Base-by-base conservation (phyloP, 2,797 vertebrate genomes). In the Cygnus olor region DNA sequence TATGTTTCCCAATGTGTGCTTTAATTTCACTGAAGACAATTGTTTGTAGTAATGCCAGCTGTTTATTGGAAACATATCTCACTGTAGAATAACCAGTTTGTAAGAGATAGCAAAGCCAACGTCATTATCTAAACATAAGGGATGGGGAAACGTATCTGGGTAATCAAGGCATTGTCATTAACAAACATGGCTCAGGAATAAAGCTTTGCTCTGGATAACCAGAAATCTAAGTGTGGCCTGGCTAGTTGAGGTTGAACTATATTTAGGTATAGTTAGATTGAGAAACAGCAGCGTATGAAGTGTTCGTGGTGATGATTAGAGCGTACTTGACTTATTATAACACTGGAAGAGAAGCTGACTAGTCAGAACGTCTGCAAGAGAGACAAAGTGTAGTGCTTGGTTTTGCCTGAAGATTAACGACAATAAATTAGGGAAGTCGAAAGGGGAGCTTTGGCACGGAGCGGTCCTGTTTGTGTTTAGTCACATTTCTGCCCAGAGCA, bases 191-290 rank as follows among this genome's bases (percentile, higher is more conserved):
- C 72, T 85, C 16, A 5, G 24, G 30, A 80, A n/a, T 51, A 65
- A 65, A 87, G 57, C 54, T 79, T 58, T 93, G 65, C 24, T 88
- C 93, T 64, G 77, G 61, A 82, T 85, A 94, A 90, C 17, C 73
- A 83, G 89, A 57, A 76, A n/a, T 71, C 34, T 42, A 25, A 93
- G 82, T 4, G 38, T 65, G 82, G 65, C 69, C 8, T 22, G 56
- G 66, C 84, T 89, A 71, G 73, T 53, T 95, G 88, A 95, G 69
- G 68, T 87, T 71, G 57, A 80, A 18, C 83, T 93, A n/a, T 90
- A 69, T 93, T 89, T 91, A 90, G 87, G 44, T 47, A 66, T 36
- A 84, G 78, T 84, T 85, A 69, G 66, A 57, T 3, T 63, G 88
- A 88, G 81, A 53, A 90, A 21, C 19, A 63, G 87, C 93, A 79